Base-by-base conservation (phyloP, 2,113 vertebrate species). In the Apeltes quadracus region DNA sequence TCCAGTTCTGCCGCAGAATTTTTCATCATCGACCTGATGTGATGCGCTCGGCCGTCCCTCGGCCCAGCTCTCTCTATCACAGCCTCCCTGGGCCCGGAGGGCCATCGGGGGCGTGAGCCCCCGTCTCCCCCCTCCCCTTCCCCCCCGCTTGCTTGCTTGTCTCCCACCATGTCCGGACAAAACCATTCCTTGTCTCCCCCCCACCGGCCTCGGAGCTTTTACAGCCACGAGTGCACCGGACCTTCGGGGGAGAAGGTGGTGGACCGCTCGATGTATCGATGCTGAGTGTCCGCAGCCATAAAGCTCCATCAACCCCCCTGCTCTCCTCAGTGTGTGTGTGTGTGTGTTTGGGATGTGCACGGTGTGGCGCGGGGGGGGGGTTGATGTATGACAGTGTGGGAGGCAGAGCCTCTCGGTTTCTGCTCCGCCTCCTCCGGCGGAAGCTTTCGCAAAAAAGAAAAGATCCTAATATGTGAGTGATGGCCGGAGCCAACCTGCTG, bases 1-100 rank as follows among this genome's bases (percentile, higher is more conserved):
- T 82, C 68, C 74, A 39, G 75, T 43, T 43, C 75, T 27, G 51
- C 58, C 76, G 34, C 72, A 84, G 74, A 88, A 88, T 89, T 85
- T 87, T 86, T 88, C 83, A 86, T 87, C 89, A 87, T 89, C 83
- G 89, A 91, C 88, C 86, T 86, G 87, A 91, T 89, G 83, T 88
- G 83, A 89, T 87, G 76, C 78, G 89, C 86, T 78, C 50, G 79
- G 81, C 79, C 59, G 81, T 89, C 72, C 74, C 83, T 84, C 81
- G 58, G 78, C 88, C 66, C 81, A 79, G 69, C 81, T 87, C 69
- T 50, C 85, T 82, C 74, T 41, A 53, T 84, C 69, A 69, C 25
- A 11, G 79, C 72, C 16, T 79, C 72, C 12, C 32, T 78, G 11
- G 53, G 64, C 75, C 87, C 76, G 7, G 54, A 72, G 87, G 79